Evolutionary conservation across 2,888 invertebrate species (phyloP), one percentile per base, ranked within the genome.

Genomic region (Pharmacophagus antenor): DNA sequence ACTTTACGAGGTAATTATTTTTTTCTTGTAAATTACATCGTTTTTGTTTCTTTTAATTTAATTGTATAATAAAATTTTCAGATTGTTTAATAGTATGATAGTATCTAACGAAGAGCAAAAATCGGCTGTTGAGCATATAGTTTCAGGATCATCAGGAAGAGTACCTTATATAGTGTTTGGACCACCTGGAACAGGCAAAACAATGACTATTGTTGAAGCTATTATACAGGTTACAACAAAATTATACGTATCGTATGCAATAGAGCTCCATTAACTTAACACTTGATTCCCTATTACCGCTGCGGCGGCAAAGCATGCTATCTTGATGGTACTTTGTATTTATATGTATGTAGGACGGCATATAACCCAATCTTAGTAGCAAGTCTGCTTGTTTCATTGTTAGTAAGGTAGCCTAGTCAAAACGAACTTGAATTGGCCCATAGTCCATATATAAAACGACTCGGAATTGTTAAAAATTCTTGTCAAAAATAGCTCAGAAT

Each of bases 171-270:
- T 97, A 49, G 84, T 97, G 49, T 95, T 94, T 81, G 97, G 97
- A 1, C 96, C 96, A 56, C 96, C 96, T 54, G 96, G 97, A 63
- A 94, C 94, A 17, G 94, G 95, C 50, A 95, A 95, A 80, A 94
- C 94, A 0, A 74, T 87, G 64, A 88, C 88, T 56, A 79, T 86
- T 31, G 85, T 84, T 1, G 85, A 85, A 62, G 80, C 85, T 22
- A 77, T 85, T 8, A 62, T 85, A 49, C 85, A 86, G 77, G 85
- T 81, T 64, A 54, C 31, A 48, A n/a, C n/a, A n/a, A n/a, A 6
- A 20, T 31, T 31, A 12, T 0, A 7, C 15, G 15, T 31, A 31
- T 10, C 15, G 15, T 12, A 31, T 12, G 10, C 12, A 27, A 2
- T 31, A 12, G 31, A 31, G 31, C 10, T 31, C 31, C 1, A 31